Conservation (phyloP, 2,113 vertebrate genomes). For the Coreoperca whiteheadi region DNA sequence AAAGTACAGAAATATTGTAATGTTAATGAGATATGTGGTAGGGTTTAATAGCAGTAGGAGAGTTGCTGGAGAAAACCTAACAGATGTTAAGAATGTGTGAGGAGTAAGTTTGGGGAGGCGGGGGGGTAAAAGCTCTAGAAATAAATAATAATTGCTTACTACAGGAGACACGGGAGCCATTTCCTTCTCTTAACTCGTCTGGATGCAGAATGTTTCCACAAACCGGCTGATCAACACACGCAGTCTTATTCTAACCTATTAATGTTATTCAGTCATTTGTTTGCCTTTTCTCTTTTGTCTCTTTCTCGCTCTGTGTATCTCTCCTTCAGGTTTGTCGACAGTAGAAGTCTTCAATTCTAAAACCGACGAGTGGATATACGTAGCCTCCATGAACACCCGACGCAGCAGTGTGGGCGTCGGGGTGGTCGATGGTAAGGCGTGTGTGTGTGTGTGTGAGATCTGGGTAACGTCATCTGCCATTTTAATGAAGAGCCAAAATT, state of each 20-base stretch:
- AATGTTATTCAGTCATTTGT: not conserved
- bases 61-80: not conserved
- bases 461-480: not conserved
- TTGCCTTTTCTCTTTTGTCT: not conserved
- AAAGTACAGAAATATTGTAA: too few species aligned
- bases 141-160: not conserved
- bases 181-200: not conserved
- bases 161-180: not conserved
- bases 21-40: too few species aligned
- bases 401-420: slow-evolving; percentile 98
- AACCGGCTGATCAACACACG: not conserved
- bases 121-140: too few species aligned
- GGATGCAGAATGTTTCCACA: not conserved
- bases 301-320: not conserved
- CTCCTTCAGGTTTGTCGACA: slow-evolving; percentile 89
- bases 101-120: too few species aligned
- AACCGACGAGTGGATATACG: slow-evolving; percentile 94
- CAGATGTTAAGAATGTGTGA: not conserved
- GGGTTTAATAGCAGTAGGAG: too few species aligned
- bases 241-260: not conserved
- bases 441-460: not conserved
- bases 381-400: slow-evolving; percentile 96
- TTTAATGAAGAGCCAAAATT: not conserved
- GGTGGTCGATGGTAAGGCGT: slow-evolving; percentile 91
- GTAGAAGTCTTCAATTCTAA: slow-evolving; percentile 94